A percentile compares a stretch with the other conserved stretches of the same genome.
Evolutionary conservation across 2,797 vertebrate genomes (phyloP).

Genomic region (Rhincodon typus): DNA sequence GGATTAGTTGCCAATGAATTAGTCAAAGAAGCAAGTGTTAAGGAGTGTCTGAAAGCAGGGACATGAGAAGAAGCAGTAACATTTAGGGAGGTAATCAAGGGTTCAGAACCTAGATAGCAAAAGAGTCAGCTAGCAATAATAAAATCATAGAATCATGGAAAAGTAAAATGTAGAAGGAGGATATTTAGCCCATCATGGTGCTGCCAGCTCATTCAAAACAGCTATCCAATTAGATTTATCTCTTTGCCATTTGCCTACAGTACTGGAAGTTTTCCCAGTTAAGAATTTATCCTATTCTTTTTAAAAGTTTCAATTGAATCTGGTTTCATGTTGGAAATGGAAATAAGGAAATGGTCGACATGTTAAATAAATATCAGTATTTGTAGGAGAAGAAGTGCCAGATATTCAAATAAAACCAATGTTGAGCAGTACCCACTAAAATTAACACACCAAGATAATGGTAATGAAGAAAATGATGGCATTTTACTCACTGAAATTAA

Average conservation of each 20-base stretch:
- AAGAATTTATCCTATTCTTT: not conserved
- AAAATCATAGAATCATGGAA: not conserved
- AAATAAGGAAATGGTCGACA: too few species aligned
- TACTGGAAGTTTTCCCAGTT: not conserved
- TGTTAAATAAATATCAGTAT: too few species aligned
- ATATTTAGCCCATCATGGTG: not conserved
- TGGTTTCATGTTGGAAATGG: not conserved
- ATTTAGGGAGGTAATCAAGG: not conserved
- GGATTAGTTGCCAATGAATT: not conserved
- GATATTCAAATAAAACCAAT: too few species aligned
- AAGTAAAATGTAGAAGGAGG: not conserved
- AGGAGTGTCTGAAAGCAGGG: not conserved
- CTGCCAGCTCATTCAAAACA: not conserved
- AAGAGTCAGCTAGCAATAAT: not conserved
- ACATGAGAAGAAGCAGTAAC: not conserved
- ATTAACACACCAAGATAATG: too few species aligned
- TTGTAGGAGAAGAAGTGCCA: too few species aligned
- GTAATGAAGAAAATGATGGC: too few species aligned
- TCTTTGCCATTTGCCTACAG: not conserved
- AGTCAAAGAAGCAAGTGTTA: not conserved
- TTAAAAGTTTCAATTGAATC: not conserved
- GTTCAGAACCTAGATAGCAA: not conserved
- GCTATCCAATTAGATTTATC: not conserved
- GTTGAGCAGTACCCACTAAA: too few species aligned
- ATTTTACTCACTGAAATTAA: too few species aligned